Percentiles rank a stretch among this genome's conserved stretches.
These are phyloP conservation scores for Pardalotus punctatus DNA, from an alignment of 2,113 vertebrate genomes.

Conservation along the genomic window DNA sequence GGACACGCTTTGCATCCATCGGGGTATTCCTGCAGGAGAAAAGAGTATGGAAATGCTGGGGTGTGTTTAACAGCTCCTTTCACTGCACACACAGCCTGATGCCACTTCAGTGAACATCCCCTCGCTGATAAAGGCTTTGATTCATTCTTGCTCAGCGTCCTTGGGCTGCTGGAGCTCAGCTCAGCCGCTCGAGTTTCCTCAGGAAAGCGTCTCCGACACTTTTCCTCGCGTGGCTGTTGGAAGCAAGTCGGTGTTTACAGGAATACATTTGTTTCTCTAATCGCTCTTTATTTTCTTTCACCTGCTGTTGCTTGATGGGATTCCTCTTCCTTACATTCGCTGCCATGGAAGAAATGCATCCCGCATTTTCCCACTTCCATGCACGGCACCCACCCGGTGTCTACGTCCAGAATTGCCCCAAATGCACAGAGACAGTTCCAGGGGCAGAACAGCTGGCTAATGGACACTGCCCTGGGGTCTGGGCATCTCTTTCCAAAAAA, in stretches of 20 bases:
- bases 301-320: accelerated
- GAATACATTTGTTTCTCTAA: not conserved
- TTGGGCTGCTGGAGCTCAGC: not conserved
- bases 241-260: not conserved
- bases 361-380: not conserved
- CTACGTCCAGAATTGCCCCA: not conserved
- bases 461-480: not conserved
- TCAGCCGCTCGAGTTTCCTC: not conserved
- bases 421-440: not conserved
- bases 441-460: not conserved
- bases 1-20: accelerated
- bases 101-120: not conserved
- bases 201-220: not conserved
- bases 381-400: not conserved
- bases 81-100: not conserved
- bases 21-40: not conserved
- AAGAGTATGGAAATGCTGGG: accelerated
- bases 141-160: not conserved
- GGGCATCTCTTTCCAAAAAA: not conserved
- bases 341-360: not conserved
- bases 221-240: not conserved
- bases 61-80: not conserved
- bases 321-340: not conserved
- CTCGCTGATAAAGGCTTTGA: not conserved
- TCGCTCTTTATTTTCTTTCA: not conserved